phyloP scores from a whole-genome alignment of 2,797 vertebrate species.

The Heteromormyrus szaboi region DNA sequence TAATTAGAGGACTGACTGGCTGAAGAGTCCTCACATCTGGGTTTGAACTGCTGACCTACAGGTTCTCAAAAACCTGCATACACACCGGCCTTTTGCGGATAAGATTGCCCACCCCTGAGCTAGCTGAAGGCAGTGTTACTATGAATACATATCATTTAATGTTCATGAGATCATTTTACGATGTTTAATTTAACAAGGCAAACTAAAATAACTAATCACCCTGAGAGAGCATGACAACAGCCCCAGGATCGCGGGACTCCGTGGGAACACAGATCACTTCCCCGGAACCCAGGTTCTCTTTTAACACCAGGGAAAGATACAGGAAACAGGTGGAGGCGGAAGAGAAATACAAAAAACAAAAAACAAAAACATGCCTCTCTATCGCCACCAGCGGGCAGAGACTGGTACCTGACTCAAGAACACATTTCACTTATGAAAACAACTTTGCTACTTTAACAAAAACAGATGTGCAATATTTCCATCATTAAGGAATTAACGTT shows the following conservation, averaged over 20 bases:
- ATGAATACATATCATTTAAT: neutral
- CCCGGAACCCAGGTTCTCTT: neutral
- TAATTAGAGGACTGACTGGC: too few species aligned
- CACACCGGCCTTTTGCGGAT: neutral
- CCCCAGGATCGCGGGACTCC: neutral
- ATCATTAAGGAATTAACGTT: neutral
- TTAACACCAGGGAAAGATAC: neutral
- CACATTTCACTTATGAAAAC: neutral
- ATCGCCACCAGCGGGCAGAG: neutral
- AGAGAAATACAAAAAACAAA: neutral
- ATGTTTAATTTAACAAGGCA: neutral
- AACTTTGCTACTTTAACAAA: neutral
- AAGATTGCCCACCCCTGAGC: neutral
- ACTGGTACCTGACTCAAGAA: neutral
- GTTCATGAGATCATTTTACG: neutral
- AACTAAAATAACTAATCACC: neutral
- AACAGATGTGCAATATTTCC: neutral
- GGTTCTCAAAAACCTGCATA: neutral
- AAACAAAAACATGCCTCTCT: neutral
- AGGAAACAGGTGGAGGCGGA: neutral
- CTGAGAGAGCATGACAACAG: neutral
- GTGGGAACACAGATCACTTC: neutral
- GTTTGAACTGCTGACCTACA: neutral
- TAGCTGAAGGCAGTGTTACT: neutral
- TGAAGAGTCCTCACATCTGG: neutral